phyloP scores from a whole-genome alignment of 2,113 vertebrate species.

The Pionites leucogaster region DNA sequence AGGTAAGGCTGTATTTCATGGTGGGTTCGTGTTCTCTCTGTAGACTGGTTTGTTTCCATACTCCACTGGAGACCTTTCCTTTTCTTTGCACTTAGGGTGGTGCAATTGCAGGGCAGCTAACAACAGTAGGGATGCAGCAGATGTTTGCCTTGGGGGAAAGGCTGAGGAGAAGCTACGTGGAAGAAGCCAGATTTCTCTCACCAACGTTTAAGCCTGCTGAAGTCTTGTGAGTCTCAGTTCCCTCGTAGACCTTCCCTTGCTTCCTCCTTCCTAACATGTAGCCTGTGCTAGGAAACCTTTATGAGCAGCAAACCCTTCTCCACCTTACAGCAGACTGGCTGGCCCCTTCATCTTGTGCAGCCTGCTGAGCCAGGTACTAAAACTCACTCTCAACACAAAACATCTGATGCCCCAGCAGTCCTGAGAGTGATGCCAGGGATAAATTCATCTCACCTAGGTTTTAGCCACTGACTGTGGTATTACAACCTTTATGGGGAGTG shows the following conservation, averaged over 20 bases:
- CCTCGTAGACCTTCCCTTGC: background rate
- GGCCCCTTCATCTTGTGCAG: background rate
- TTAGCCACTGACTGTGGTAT: background rate
- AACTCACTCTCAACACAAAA: background rate
- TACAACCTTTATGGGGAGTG: rapidly evolving
- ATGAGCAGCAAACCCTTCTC: background rate
- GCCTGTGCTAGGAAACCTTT: background rate
- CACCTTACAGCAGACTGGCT: background rate
- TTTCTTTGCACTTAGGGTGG: slow-evolving; percentile 80
- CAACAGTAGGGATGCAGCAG: slow-evolving; percentile 91
- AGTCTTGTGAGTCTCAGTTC: slow-evolving; percentile 86
- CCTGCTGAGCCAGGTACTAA: background rate
- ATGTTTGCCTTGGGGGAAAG: slow-evolving; percentile 86
- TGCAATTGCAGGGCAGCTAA: slow-evolving; percentile 88
- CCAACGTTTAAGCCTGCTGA: slow-evolving; percentile 82
- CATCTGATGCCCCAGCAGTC: background rate
- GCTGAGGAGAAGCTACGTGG: slow-evolving; percentile 84
- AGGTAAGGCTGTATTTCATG: slow-evolving; percentile 43
- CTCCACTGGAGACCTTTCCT: background rate
- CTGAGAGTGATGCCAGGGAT: background rate
- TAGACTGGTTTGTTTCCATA: background rate
- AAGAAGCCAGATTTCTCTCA: slow-evolving; percentile 81
- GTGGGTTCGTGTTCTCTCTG: background rate
- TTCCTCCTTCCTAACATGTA: background rate
- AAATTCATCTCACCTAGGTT: background rate